Base-by-base conservation (phyloP, 2,797 vertebrate genomes). In the Hydrocynus forskahlii region DNA sequence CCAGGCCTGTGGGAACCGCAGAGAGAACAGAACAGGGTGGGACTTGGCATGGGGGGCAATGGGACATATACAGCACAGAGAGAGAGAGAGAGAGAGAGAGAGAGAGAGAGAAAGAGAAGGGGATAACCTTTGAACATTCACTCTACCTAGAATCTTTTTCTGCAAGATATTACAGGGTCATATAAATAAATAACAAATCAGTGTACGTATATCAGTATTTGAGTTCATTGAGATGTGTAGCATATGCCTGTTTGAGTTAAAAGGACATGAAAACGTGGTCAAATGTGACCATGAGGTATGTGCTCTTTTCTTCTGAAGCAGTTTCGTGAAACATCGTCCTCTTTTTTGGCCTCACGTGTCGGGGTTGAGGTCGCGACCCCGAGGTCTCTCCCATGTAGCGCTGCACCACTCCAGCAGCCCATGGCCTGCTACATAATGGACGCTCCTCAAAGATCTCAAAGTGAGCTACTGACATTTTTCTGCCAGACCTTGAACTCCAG, bases 1-100 rank as follows among this genome's bases (percentile, higher is more conserved):
- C 91, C 90, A 89, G 94, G 91, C 86, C 96, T 96, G 95, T 96
- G 95, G 96, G 96, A 96, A 96, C 94, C 89, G 90, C 95, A 93
- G 91, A 93, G 90, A 90, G 92, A 91, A 83, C 83, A 83, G 81
- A 63, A 88, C 88, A 91, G 94, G 93, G 86, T 93, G 85, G 85
- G 72, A 75, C 90, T 95, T 96, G 95, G 95, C 95, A 92, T 87
- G 88, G 88, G 76, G 89, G 91, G 83, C 91, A 90, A 92, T 87
- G 87, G 90, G 92, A 87, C 16, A 93, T 91, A 94, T 95, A 95
- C 94, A 95, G 94, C 93, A 93, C 59, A 78, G 25, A 14, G 14
- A 63, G 70, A 40, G 71, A 43, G 25, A 63, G 69, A 75, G 73
- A 79, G 43, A 70, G 64, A 59, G 80, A 35, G 76, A 59, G 81